A percentile compares a stretch with the other conserved stretches of the same genome.
These are phyloP conservation scores for Xylocampa areola DNA, from an alignment of 2,888 invertebrate genomes.

Conservation along the genomic window DNA sequence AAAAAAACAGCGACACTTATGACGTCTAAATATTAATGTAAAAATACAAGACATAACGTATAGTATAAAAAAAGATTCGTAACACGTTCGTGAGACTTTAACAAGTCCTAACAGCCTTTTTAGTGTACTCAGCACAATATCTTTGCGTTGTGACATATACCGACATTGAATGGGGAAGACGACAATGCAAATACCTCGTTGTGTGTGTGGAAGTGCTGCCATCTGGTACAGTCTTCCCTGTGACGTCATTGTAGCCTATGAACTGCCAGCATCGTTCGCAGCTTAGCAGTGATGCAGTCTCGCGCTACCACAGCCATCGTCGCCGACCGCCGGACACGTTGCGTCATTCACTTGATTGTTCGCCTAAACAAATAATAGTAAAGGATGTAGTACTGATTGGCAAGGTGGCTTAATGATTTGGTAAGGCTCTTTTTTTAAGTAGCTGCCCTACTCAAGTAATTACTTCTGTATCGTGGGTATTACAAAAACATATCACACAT, in stretches of 20 bases:
- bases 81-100: constrained; percentile 41
- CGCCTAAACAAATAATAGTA: constrained; percentile 66
- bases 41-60: constrained; percentile 37
- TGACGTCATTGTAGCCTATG: constrained; percentile 18
- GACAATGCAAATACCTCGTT: constrained; percentile 5
- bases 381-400: background rate
- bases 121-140: constrained; percentile 46
- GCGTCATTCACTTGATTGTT: constrained; percentile 83
- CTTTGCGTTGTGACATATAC: constrained; percentile 13
- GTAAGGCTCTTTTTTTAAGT: too few species aligned
- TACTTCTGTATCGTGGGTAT: too few species aligned
- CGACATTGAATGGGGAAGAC: constrained; percentile 21
- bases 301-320: constrained; percentile 80
- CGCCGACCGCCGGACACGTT: constrained; percentile 66
- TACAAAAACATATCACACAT: too few species aligned
- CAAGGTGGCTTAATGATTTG: too few species aligned
- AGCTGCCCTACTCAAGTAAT: too few species aligned
- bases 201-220: constrained; percentile 1
- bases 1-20: constrained; percentile 35
- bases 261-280: background rate
- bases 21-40: constrained; percentile 51
- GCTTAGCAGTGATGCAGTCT: constrained; percentile 9
- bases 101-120: constrained; percentile 49
- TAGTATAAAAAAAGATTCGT: constrained; percentile 44
- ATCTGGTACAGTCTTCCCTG: constrained; percentile 21